These are phyloP conservation scores for Chelidonichthys spinosus DNA, from an alignment of 2,797 vertebrate species.

Conservation along the genomic window DNA sequence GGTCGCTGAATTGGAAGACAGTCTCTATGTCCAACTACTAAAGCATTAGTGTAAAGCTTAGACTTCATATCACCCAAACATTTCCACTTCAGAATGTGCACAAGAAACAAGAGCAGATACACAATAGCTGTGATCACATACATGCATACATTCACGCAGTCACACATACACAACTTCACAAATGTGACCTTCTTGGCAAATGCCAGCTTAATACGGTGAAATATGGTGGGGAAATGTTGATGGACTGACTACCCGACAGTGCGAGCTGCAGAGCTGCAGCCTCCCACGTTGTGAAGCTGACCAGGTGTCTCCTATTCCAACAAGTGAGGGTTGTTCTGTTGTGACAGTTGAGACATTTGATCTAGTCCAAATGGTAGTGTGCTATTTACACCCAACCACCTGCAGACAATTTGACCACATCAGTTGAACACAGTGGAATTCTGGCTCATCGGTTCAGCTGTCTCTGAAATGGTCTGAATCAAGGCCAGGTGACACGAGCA, in stretches of 20 bases:
- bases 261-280: not conserved
- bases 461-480: conserved; percentile 29
- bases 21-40: not conserved
- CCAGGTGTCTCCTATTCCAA: conserved; percentile 69
- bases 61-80: not conserved
- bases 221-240: not conserved
- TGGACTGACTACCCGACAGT: not conserved
- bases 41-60: not conserved
- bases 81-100: not conserved
- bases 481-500: conserved; percentile 4
- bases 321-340: conserved; percentile 62
- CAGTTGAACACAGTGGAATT: conserved; percentile 16
- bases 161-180: not conserved
- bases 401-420: conserved; percentile 64
- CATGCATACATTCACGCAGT: not conserved
- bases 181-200: not conserved
- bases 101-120: not conserved
- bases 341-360: conserved; percentile 65
- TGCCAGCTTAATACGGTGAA: not conserved
- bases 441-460: conserved; percentile 18
- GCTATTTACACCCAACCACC: conserved; percentile 72
- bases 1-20: too few species aligned
- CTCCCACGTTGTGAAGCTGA: conserved; percentile 17
- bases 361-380: conserved; percentile 45
- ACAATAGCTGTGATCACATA: not conserved